Percentiles rank a stretch among this genome's conserved stretches.
These are phyloP conservation scores for Siphlonurus alternatus DNA, from an alignment of 2,888 invertebrate species.

Conservation along the genomic window DNA sequence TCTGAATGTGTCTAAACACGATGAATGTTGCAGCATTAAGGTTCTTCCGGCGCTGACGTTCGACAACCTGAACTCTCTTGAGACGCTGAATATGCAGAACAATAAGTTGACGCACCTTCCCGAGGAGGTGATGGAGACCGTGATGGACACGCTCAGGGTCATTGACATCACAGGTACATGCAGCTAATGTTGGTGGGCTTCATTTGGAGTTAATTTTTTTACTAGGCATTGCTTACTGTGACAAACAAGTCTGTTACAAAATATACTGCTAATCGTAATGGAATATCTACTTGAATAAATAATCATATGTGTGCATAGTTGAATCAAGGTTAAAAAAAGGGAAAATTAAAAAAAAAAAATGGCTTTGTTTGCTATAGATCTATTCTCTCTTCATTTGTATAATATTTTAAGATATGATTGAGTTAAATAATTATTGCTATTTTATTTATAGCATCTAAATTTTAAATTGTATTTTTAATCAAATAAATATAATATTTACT, in stretches of 20 bases:
- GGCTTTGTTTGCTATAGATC: too few species aligned
- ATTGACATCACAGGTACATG: conserved; percentile 74
- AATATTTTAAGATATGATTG: too few species aligned
- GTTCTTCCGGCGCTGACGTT: conserved; percentile 67
- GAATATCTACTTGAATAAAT: not conserved
- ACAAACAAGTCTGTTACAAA: too few species aligned
- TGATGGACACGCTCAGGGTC: conserved; percentile 68
- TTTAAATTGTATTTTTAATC: too few species aligned
- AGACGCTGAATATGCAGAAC: conserved; percentile 74
- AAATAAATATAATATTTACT: too few species aligned
- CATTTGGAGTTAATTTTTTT: conserved; percentile 3
- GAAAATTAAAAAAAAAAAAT: too few species aligned
- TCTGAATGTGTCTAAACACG: too few species aligned
- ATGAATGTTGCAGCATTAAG: conserved; percentile 54
- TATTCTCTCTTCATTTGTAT: too few species aligned
- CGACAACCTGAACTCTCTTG: conserved; percentile 76
- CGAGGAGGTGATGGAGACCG: conserved; percentile 77
- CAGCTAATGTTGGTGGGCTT: conserved; percentile 2
- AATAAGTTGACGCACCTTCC: conserved; percentile 69
- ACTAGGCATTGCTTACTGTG: too few species aligned
- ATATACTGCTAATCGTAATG: not conserved
- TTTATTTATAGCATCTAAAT: too few species aligned
- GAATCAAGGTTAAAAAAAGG: too few species aligned
- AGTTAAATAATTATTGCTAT: too few species aligned
- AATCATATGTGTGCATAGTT: not conserved